Evolutionary conservation across 2,797 vertebrate species (phyloP), one percentile per base, ranked within the genome.

Genomic region (Phoxinus dragarum): DNA sequence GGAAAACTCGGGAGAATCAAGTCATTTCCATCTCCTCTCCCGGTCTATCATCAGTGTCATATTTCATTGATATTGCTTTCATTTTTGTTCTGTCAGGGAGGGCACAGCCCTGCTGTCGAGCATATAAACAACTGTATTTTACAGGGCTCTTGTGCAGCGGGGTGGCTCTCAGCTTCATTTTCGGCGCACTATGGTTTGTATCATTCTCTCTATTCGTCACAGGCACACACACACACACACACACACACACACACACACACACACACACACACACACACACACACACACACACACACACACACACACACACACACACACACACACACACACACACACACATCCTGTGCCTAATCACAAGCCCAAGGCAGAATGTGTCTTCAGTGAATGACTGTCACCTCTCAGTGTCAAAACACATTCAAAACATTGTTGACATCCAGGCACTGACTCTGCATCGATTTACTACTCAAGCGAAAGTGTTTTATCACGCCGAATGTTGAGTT

Each of bases 41-140:
- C 44, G 73, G 77, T 84, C 89, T 86, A 83, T 90, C 91, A 90
- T 89, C 89, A 82, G 88, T 89, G 88, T 91, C 90, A 90, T 92
- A 89, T 90, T 90, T 90, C 91, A 92, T 91, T 90, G 71, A 88
- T 91, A 89, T 89, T 84, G 89, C 88, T 91, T 92, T 91, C 90
- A 89, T 92, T 92, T 89, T 86, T 86, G 80, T 77, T 78, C 89
- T 86, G 90, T 92, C 90, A 85, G 87, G 71, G 74, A 87, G 86
- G 82, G 89, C 89, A 89, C 88, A 89, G 89, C 75, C 80, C 59
- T 66, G 85, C 84, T 88, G 83, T 86, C 81, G 80, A 86, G 88
- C 88, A 81, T 85, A 85, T 88, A 89, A 90, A 91, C 90, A 89
- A 85, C 86, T 87, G 82, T 89, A 90, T 90, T 90, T 90, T 88